phyloP scores from a whole-genome alignment of 2,797 vertebrate genomes.

The Psittacula echo region DNA sequence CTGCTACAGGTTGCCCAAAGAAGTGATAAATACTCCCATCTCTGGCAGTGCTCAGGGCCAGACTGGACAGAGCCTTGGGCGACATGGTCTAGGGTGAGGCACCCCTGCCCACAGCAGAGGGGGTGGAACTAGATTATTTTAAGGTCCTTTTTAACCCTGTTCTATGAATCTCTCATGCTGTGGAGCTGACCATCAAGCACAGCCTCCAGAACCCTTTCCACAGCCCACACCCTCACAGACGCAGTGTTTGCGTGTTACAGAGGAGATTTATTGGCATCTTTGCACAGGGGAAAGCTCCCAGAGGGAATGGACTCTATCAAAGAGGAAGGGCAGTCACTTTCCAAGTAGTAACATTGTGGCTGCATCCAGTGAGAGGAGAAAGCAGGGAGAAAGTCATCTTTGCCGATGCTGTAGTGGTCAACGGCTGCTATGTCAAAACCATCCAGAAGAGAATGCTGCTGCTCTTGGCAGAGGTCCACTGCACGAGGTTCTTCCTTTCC shows the following conservation, averaged over 20 bases:
- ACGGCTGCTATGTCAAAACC: not conserved
- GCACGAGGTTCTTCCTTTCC: not conserved
- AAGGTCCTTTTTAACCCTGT: not conserved
- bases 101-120: not conserved
- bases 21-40: not conserved
- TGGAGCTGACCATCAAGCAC: not conserved
- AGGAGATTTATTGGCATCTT: not conserved
- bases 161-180: not conserved
- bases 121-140: not conserved
- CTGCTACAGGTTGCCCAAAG: not conserved
- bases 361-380: not conserved
- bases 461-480: not conserved
- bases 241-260: not conserved
- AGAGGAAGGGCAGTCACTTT: not conserved
- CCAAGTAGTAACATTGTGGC: not conserved
- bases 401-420: not conserved
- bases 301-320: not conserved
- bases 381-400: not conserved
- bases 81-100: not conserved
- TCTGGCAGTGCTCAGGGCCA: not conserved
- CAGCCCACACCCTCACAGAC: not conserved
- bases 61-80: not conserved
- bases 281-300: not conserved
- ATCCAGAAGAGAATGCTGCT: not conserved
- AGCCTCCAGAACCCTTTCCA: not conserved